Conservation (phyloP, 1,140 invertebrate species). For the Nasonia longicornis region DNA sequence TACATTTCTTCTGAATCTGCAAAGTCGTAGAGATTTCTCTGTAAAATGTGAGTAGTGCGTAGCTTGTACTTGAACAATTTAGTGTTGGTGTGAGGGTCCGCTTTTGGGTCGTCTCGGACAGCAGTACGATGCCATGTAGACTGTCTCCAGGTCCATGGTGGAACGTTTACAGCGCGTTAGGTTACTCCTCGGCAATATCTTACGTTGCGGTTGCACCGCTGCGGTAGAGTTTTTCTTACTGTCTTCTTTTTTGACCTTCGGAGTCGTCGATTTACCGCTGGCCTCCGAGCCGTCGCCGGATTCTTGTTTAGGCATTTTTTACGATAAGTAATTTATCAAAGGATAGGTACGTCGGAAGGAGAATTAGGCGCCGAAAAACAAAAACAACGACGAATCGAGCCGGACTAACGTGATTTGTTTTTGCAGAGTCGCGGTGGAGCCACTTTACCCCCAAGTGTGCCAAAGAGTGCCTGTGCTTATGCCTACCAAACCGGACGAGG, state of each 20-base stretch:
- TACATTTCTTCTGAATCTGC: no score
- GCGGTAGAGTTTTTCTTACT: background rate
- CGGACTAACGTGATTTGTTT: conserved; percentile 20
- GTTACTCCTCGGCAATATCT: conserved; percentile 14
- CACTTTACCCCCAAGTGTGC: conserved; percentile 91
- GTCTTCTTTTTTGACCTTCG: background rate
- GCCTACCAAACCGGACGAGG: conserved; percentile 63
- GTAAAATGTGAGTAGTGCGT: background rate
- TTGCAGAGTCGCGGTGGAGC: conserved; percentile 90
- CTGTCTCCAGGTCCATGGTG: conserved; percentile 13
- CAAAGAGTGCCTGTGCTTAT: conserved; percentile 75
- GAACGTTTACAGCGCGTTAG: background rate
- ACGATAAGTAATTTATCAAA: conserved; percentile 9
- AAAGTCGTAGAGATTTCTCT: no score
- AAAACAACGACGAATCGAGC: conserved; percentile 14
- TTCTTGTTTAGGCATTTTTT: conserved; percentile 23
- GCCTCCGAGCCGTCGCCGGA: background rate
- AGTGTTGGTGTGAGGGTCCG: background rate
- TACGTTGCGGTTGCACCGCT: background rate
- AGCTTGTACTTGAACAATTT: background rate
- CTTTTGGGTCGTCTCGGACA: background rate
- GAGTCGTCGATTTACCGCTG: background rate
- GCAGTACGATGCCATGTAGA: conserved; percentile 27
- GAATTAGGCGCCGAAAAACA: no score
- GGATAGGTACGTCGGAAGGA: background rate